These are phyloP conservation scores for Calephelis perditalis DNA, from an alignment of 2,888 invertebrate species.

Conservation along the genomic window DNA sequence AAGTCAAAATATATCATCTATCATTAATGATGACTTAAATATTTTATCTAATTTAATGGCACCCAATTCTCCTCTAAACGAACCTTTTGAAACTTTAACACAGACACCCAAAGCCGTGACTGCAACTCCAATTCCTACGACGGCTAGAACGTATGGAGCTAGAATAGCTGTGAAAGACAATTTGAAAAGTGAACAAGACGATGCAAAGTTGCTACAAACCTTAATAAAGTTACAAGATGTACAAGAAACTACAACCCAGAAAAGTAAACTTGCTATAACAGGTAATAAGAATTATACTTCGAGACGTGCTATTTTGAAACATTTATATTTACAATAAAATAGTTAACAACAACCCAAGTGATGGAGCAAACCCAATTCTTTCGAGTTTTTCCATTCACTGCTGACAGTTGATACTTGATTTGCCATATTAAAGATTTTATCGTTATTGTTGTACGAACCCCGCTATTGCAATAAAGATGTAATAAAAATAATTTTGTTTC, in stretches of 20 bases:
- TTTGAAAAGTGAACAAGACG: slow-evolving; percentile 58
- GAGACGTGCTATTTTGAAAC: no score
- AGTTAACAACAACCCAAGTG: no score
- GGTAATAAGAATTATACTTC: slow-evolving; percentile 36
- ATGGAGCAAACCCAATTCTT: no score
- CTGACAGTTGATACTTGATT: no score
- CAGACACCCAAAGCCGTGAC: slow-evolving; percentile 41
- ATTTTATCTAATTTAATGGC: slow-evolving; percentile 56
- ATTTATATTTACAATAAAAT: no score
- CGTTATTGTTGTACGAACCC: no score
- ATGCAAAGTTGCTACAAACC: slow-evolving; percentile 67
- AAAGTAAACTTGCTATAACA: slow-evolving; percentile 61
- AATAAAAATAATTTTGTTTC: no score
- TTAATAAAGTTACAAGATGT: slow-evolving; percentile 68
- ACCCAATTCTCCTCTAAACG: slow-evolving; percentile 56
- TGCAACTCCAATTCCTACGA: slow-evolving; percentile 39
- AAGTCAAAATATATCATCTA: slow-evolving; percentile 45
- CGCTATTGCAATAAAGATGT: no score
- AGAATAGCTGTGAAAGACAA: slow-evolving; percentile 62
- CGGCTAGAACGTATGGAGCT: slow-evolving; percentile 54
- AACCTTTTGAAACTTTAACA: slow-evolving; percentile 54
- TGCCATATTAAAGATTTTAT: no score
- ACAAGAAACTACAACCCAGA: slow-evolving; percentile 61
- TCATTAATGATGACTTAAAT: slow-evolving; percentile 48
- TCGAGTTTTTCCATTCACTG: no score